Percentiles rank a stretch among this genome's conserved stretches.
Conservation (phyloP, 2,113 vertebrate genomes). For the Tachycineta bicolor region DNA sequence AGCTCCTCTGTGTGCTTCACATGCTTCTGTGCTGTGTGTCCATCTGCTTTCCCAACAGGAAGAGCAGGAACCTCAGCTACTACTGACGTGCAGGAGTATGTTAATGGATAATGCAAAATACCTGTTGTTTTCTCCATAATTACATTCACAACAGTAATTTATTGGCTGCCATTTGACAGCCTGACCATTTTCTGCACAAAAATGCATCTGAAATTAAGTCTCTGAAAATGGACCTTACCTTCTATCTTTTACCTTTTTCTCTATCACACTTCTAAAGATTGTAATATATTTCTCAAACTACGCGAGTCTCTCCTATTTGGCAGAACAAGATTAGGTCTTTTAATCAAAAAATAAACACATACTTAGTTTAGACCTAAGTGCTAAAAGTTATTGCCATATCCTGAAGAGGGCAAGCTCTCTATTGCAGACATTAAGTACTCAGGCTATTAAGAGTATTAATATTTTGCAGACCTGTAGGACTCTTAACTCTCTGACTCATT, state of each 20-base stretch:
- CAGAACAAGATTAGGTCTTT: not conserved
- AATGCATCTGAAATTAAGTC: not conserved
- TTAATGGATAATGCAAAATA: not conserved
- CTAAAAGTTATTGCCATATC: not conserved
- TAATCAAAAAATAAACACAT: not conserved
- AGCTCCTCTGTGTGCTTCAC: not conserved
- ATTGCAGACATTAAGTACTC: not conserved
- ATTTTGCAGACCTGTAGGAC: not conserved
- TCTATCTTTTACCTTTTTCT: not conserved
- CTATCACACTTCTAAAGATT: not conserved
- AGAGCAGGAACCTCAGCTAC: not conserved
- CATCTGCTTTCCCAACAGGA: not conserved
- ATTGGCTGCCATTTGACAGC: not conserved
- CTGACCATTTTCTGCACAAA: not conserved
- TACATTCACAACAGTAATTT: not conserved
- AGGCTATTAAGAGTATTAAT: conserved; percentile 35
- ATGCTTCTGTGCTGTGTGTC: not conserved
- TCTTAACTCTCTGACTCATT: conserved; percentile 11
- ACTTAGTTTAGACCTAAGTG: not conserved
- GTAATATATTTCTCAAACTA: not conserved
- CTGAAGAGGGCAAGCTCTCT: conserved; percentile 13
- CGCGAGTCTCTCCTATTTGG: not conserved
- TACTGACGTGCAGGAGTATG: not conserved
- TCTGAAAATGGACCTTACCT: not conserved
- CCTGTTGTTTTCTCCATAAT: not conserved